Evolutionary conservation across 2,888 invertebrate genomes (phyloP), one percentile per base, ranked within the genome.

Genomic region (Dryocosmus kuriphilus): DNA sequence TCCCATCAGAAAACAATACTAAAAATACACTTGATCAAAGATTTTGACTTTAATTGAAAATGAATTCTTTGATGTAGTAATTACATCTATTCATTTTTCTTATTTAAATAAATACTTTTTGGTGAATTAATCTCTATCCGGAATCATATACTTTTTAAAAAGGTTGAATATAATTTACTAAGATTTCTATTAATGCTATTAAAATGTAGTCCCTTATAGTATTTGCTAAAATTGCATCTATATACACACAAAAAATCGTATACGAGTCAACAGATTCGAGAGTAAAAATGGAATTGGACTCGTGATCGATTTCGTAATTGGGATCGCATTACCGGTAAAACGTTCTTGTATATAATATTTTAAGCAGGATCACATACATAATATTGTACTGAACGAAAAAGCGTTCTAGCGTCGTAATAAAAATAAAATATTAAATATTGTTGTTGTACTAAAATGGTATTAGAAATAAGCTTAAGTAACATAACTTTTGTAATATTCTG

Each of bases 361-460:
- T 60, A 24, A 27, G 57, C 19, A 63, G 30, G 55, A 83, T 81
- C 77, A 73, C 76, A 62, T 75, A 81, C 60, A 38, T 74, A 77
- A 78, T 61, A 71, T 82, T 80, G 79, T 77, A 77, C 75, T 75
- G 79, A 77, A 79, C 27, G 65, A 60, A 78, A 32, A 60, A 78
- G 78, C 60, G 55, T 75, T 63, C 65, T 78, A 76, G 51, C 16
- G 55, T 38, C 32, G 38, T 71, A 71, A 71, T 51, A 41, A 41
- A 16, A 41, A 16, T 16, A 41, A 4, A 41, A 41, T 16, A 41
- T 41, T 1, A 19, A 24, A 75, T 51, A 35, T 79, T 63, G 74
- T 74, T 81, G 77, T 85, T 84, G 84, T 85, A 84, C 86, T 84
- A 81, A 85, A 86, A 84, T 85, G 84, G 86, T 83, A 79, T 85